Conservation (phyloP, 1,140 invertebrate species). For the Pogonus chalceus region DNA sequence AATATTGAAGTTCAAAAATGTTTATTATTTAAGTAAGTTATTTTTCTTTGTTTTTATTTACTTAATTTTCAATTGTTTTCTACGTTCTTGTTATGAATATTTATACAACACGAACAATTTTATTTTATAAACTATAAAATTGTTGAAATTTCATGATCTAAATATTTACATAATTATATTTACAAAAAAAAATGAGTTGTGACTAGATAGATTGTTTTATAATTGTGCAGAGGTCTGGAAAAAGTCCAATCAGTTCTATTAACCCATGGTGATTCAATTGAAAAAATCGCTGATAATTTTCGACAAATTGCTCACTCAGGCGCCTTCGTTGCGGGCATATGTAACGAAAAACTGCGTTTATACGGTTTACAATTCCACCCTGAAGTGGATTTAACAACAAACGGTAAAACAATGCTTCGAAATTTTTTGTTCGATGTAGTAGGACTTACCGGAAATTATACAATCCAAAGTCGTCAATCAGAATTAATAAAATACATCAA, state of each 20-base stretch:
- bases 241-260: conserved; percentile 83
- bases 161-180: too few relatives aligned
- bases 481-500: conserved; percentile 90
- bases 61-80: background rate
- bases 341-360: conserved; percentile 80
- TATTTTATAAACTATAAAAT: too few relatives aligned
- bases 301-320: conserved; percentile 73
- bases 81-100: conserved; percentile 6
- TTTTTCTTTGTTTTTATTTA: conserved; percentile 1
- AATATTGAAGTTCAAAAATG: conserved; percentile 77
- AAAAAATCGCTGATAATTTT: conserved; percentile 79
- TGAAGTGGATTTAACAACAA: conserved; percentile 87
- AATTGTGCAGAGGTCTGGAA: conserved; percentile 60
- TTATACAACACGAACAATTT: background rate
- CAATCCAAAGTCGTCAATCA: conserved; percentile 76
- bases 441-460: conserved; percentile 78
- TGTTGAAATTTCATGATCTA: too few relatives aligned
- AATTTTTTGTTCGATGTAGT: conserved; percentile 93
- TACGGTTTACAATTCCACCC: conserved; percentile 99
- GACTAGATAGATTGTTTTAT: too few relatives aligned
- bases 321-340: conserved; percentile 80
- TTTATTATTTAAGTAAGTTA: conserved; percentile 84
- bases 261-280: conserved; percentile 95
- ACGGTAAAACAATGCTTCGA: conserved; percentile 83
- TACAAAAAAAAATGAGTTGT: too few relatives aligned